Evolutionary conservation across 2,888 invertebrate species (phyloP), one percentile per base, ranked within the genome.

Genomic region (Phasia obesa): DNA sequence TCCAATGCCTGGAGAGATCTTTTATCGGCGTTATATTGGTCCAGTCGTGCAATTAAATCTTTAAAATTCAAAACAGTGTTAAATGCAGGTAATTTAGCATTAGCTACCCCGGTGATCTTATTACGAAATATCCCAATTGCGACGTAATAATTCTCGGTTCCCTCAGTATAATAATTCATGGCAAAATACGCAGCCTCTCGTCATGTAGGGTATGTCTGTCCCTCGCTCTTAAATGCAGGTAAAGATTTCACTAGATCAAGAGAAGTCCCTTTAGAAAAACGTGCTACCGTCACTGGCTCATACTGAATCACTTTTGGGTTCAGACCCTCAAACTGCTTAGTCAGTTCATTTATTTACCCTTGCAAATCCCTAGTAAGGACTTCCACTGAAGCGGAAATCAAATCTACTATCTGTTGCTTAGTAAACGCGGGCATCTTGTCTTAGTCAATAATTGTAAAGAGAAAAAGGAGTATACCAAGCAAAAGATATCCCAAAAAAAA

Each of bases 11-110:
- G 60, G 2, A 60, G 60, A 7, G 71, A 60, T 42, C 55, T 42
- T 57, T 44, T 69, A 27, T 57, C 27, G 17, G 27, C 27, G 27
- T 27, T 5, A 27, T 6, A 27, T n/a, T 19, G 82, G 84, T 64
- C 60, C 71, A 13, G 75, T 55, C 9, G 79, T 80, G 21, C 84
- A 82, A 84, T 74, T 55, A 82, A 73, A 47, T 84, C 77, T 35
- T 76, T 73, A 11, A 85, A 25, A 21, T 27, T 27, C 6, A 27
- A 27, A 27, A 27, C 27, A 3, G 27, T 27, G 6, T 27, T 27
- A 27, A 5, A 81, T 27, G 27, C 27, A 3, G 27, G 6, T 27
- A 3, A 27, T 27, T 27, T 27, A 6, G 27, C 27, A 6, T 27
- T 27, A 27, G 27, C 27, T 27, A 6, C 27, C 27, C 27, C 27